A percentile compares a stretch with the other conserved stretches of the same genome.
phyloP scores from a whole-genome alignment of 2,113 vertebrate species.

The Peromyscus polionotus region DNA sequence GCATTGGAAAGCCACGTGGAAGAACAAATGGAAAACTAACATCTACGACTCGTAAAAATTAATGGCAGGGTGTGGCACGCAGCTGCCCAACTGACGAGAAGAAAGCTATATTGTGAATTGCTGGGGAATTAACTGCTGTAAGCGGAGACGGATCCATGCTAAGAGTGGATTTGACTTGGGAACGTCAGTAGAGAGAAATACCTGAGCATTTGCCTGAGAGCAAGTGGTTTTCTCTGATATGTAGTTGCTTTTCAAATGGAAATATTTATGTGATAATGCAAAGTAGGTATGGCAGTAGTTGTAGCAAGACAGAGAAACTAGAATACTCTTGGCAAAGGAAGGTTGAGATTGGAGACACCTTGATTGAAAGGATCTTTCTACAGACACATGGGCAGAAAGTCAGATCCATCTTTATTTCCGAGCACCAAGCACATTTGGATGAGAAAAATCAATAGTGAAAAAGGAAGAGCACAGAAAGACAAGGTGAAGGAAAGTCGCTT shows the following conservation, averaged over 20 bases:
- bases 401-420: background rate
- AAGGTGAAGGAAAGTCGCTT: background rate
- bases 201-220: constrained; percentile 29
- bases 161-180: constrained; percentile 44
- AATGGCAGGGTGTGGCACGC: constrained; percentile 77
- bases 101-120: constrained; percentile 67
- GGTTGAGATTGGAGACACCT: background rate
- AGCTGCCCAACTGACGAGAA: constrained; percentile 76
- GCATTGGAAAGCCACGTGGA: constrained; percentile 76
- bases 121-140: constrained; percentile 71
- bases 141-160: constrained; percentile 56
- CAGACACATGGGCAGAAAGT: background rate
- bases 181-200: constrained; percentile 21
- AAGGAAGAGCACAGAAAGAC: background rate
- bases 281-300: background rate
- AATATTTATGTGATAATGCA: background rate
- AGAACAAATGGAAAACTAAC: constrained; percentile 79
- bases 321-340: background rate
- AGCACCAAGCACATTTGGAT: background rate
- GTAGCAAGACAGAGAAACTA: background rate
- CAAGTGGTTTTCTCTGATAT: background rate
- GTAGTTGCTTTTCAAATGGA: background rate
- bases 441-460: background rate
- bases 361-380: background rate
- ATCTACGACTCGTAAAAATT: constrained; percentile 80